Conservation (phyloP, 1,140 invertebrate genomes). For the Kradibia gibbosae region DNA sequence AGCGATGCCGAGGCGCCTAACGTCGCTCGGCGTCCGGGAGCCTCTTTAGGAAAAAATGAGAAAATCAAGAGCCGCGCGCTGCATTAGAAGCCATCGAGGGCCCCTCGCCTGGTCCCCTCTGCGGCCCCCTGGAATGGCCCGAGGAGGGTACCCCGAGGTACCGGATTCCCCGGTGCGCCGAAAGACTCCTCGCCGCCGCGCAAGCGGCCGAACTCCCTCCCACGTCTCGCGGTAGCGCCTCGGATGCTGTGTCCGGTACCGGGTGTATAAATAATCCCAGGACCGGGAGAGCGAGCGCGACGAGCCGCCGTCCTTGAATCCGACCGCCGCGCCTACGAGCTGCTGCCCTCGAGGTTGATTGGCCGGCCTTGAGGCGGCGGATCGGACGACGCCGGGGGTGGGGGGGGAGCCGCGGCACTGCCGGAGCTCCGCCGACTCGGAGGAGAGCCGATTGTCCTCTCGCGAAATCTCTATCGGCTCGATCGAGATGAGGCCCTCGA, state of each 20-base stretch:
- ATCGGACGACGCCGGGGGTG: no score
- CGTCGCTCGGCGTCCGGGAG: no score
- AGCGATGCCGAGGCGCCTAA: no score
- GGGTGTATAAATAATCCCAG: slow-evolving; percentile 37
- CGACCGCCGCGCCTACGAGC: slow-evolving; percentile 32
- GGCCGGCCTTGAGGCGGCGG: slow-evolving; percentile 62
- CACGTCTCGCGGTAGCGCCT: not conserved
- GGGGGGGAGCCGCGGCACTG: no score
- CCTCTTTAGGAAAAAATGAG: no score
- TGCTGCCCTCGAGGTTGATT: slow-evolving; percentile 57
- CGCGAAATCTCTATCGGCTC: no score
- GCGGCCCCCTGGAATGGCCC: not conserved
- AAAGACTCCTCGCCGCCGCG: not conserved
- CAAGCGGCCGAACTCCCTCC: no score
- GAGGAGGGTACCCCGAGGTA: not conserved
- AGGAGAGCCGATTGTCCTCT: not conserved
- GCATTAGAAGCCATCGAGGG: no score
- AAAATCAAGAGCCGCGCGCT: no score
- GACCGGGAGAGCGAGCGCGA: not conserved
- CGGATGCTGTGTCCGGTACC: no score
- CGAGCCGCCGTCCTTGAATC: slow-evolving; percentile 35
- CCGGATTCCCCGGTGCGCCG: not conserved
- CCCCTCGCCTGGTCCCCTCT: no score
- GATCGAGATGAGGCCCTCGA: no score
- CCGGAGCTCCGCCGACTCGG: not conserved